Evolutionary conservation across 2,113 vertebrate species (phyloP), one percentile per base, ranked within the genome.

Genomic region (Neogobius melanostomus): DNA sequence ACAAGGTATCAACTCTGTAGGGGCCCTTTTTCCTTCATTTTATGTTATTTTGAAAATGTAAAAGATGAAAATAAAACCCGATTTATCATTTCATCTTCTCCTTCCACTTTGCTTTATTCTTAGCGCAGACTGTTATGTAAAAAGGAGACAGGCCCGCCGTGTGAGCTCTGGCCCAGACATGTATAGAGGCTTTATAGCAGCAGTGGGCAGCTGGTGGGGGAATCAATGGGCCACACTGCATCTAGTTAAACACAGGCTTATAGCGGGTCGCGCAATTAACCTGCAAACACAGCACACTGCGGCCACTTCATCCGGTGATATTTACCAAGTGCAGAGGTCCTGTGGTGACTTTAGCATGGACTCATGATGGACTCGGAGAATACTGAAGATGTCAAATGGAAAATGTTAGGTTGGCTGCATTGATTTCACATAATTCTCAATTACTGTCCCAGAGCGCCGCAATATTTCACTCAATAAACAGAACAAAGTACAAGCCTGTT

Each of bases 211-310:
- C 82, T 82, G 85, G 77, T 81, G 54, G 77, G 28, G 28, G 85
- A n/a, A 87, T 83, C 83, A 83, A 77, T 78, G 79, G 72, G 57
- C 73, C 65, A 76, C 77, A 81, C 61, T 47, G 53, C 85, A 77
- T 71, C 82, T 72, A 77, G 76, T 81, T 66, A 64, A 50, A 80
- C 44, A 63, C 51, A 65, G 53, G 68, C 64, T 83, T 65, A 80
- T 65, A 80, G 73, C 59, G 62, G 6, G 62, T 50, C 70, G 64
- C 71, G 73, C 75, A 84, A 82, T 88, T 83, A 82, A 90, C 83
- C 85, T 85, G 82, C 67, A 68, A 81, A 78, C 50, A 68, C 53
- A 64, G 51, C 60, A 11, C 44, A 64, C 75, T 72, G 72, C 68
- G 54, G 10, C 51, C 44, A 45, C 28, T 59, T 74, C 46, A 61